Evolutionary conservation across 2,888 invertebrate species (phyloP).

Genomic region (Brenthis ino): DNA sequence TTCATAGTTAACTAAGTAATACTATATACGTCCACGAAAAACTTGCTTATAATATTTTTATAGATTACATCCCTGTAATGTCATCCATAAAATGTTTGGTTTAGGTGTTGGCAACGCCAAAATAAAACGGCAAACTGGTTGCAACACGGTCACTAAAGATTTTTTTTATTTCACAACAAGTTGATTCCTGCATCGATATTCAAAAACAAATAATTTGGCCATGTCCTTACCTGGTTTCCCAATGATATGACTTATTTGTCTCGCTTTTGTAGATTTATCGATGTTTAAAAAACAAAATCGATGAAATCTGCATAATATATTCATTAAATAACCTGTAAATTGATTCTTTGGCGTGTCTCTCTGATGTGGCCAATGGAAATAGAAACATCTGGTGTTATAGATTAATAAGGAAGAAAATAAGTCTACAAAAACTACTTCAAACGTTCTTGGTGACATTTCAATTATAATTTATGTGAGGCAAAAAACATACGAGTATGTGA

Average conservation of each 20-base stretch:
- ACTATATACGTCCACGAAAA: too few relatives aligned
- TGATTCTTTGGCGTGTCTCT: constrained; percentile 62
- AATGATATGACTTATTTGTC: constrained; percentile 81
- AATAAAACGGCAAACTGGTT: constrained; percentile 25
- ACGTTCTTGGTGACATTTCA: constrained; percentile 53
- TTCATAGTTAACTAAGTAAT: too few relatives aligned
- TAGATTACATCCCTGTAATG: too few relatives aligned
- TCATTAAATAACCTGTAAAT: constrained; percentile 72
- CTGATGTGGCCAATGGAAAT: constrained; percentile 50
- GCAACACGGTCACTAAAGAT: constrained; percentile 30
- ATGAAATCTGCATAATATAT: constrained; percentile 70
- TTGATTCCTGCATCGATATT: constrained; percentile 57
- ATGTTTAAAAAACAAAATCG: constrained; percentile 64
- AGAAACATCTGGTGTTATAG: constrained; percentile 51
- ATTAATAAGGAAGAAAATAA: constrained; percentile 64
- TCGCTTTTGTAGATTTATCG: constrained; percentile 71
- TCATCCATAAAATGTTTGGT: constrained; percentile 14
- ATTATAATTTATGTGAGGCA: constrained; percentile 50
- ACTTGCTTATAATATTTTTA: too few relatives aligned
- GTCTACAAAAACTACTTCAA: constrained; percentile 51
- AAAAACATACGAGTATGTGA: constrained; percentile 33
- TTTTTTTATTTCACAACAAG: constrained; percentile 45
- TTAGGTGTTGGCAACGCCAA: constrained; percentile 23
- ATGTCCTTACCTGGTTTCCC: constrained; percentile 65
- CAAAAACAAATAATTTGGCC: constrained; percentile 55